Percentiles rank a stretch among this genome's conserved stretches.
Evolutionary conservation across 2,113 vertebrate species (phyloP).

Genomic region (Symphodus melops): DNA sequence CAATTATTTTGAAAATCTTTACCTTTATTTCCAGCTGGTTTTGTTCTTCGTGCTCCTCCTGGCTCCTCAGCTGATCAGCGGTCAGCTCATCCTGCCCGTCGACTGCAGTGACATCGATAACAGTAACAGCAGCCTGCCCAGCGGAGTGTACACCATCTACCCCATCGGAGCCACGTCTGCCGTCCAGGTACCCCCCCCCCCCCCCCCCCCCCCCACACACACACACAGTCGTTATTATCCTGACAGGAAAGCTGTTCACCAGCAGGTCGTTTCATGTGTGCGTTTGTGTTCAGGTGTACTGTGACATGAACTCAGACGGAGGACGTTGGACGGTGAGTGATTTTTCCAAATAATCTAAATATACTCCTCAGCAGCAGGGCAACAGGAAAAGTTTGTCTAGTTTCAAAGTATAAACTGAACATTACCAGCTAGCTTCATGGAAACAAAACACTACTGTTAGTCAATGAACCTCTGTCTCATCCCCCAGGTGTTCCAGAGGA

Average conservation of each 20-base stretch:
- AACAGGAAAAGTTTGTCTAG: no score
- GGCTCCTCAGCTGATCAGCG: background rate
- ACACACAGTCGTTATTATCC: no score
- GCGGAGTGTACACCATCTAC: slow-evolving; percentile 40
- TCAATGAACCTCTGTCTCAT: background rate
- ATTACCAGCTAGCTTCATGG: no score
- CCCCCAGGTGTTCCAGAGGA: slow-evolving; percentile 53
- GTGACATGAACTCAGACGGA: background rate
- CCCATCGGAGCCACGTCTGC: slow-evolving; percentile 33
- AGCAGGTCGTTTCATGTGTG: no score
- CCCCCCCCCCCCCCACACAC: no score
- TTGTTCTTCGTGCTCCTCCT: slow-evolving; percentile 2
- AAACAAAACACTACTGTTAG: background rate
- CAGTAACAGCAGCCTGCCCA: background rate
- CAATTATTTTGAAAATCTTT: no score
- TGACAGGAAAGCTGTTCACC: no score
- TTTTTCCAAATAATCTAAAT: no score
- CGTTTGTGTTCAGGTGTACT: slow-evolving; percentile 14
- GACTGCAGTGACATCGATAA: slow-evolving; percentile 31
- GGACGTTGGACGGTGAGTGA: slow-evolving; percentile 43
- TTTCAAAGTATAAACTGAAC: no score
- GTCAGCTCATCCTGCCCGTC: fast-evolving
- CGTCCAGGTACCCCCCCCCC: slow-evolving; percentile 12
- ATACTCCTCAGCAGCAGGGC: no score
- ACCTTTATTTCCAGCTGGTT: background rate